Evolutionary conservation across 2,888 invertebrate genomes (phyloP).

Genomic region (Entomobrya proxima): DNA sequence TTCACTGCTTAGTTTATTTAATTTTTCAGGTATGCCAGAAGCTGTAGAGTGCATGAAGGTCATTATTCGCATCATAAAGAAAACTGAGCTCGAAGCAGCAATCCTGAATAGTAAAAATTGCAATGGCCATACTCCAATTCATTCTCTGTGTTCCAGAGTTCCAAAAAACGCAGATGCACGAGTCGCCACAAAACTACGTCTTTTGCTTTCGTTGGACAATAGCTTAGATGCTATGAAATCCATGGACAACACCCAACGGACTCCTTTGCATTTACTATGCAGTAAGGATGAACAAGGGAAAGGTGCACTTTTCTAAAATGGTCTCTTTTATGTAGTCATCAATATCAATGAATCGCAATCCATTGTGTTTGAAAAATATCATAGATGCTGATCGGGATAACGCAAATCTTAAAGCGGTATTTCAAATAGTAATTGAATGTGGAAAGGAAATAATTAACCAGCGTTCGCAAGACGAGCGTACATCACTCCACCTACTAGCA

Average conservation of each 20-base stretch:
- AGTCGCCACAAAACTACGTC: background rate
- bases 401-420: too few species aligned
- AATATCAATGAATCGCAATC: too few species aligned
- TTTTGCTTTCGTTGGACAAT: background rate
- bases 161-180: conserved; percentile 20
- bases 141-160: conserved; percentile 20
- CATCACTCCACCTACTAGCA: conserved; percentile 25
- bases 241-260: background rate
- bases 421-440: background rate
- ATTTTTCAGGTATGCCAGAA: conserved; percentile 29
- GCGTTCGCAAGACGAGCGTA: background rate
- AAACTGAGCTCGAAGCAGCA: background rate
- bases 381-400: background rate
- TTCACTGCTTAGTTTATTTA: too few species aligned
- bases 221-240: background rate
- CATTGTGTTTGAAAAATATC: too few species aligned
- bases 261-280: conserved; percentile 37
- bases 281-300: background rate
- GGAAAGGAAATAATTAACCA: background rate
- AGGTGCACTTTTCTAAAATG: too few species aligned
- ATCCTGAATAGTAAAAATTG: background rate
- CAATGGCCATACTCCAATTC: conserved; percentile 12
- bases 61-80: background rate
- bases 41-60: background rate
- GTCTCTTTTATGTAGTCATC: too few species aligned